phyloP scores from a whole-genome alignment of 2,113 vertebrate genomes.

The Corvus moneduloides region DNA sequence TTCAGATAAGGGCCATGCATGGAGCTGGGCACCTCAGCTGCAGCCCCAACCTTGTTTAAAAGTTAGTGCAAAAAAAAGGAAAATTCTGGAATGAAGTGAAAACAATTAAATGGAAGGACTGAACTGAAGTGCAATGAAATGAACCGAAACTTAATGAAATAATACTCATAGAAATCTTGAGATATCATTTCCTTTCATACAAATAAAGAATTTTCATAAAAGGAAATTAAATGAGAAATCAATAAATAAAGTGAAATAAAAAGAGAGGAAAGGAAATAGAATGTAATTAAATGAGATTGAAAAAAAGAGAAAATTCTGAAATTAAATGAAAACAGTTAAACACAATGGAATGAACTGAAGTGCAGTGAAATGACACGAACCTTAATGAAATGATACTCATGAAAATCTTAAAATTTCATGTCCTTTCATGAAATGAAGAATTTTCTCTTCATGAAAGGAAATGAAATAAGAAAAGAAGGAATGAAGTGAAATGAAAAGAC shows the following conservation, averaged over 20 bases:
- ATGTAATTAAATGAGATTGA: neutral
- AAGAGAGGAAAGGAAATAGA: neutral
- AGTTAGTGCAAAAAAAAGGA: neutral
- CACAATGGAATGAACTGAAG: neutral
- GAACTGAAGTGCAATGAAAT: neutral
- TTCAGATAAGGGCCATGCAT: neutral
- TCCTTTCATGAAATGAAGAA: neutral
- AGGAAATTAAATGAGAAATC: neutral
- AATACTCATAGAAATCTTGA: neutral
- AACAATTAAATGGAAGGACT: neutral
- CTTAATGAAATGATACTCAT: neutral
- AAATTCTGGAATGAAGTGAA: neutral
- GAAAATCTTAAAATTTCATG: neutral
- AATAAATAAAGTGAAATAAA: neutral
- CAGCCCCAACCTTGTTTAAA: neutral
- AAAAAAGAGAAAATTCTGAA: neutral
- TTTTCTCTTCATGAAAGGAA: neutral
- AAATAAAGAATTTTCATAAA: neutral
- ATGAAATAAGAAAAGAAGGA: neutral
- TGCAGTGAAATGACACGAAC: accelerated
- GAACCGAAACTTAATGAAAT: neutral
- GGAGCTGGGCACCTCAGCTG: neutral
- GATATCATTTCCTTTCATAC: neutral
- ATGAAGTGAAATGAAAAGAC: neutral
- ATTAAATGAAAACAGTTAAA: neutral